Conservation (phyloP, 2,888 invertebrate species). For the Macrosiphum euphorbiae region DNA sequence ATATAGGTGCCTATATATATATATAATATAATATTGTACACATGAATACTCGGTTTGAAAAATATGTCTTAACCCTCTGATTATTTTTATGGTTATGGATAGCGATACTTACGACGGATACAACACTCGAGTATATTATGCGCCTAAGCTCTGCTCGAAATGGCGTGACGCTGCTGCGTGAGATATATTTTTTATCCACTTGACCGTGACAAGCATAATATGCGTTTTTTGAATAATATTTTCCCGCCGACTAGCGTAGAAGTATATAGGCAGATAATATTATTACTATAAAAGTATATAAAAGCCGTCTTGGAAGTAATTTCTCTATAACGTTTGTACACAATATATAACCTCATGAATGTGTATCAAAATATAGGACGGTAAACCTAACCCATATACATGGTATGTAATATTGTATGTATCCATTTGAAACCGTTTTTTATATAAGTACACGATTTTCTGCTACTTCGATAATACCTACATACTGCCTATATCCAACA, state of each 20-base stretch:
- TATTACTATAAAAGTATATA: not conserved
- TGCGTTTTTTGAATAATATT: not conserved
- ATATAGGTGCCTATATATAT: too few species aligned
- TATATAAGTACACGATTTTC: not conserved
- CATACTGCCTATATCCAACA: not conserved
- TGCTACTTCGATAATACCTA: not conserved
- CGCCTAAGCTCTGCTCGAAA: not conserved
- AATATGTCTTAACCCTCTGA: constrained; percentile 14
- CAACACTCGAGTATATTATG: not conserved
- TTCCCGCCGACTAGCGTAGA: not conserved
- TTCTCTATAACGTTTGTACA: not conserved
- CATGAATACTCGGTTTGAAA: not conserved
- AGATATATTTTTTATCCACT: not conserved
- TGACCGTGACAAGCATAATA: constrained; percentile 41
- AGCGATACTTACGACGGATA: not conserved
- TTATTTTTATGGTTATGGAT: constrained; percentile 10
- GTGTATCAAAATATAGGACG: not conserved
- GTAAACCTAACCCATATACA: not conserved
- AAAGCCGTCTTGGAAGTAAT: not conserved
- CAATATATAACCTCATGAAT: not conserved
- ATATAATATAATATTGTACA: not conserved
- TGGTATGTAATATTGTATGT: not conserved
- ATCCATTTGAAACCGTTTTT: not conserved
- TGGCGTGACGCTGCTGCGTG: not conserved
- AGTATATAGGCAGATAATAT: too few species aligned